phyloP scores from a whole-genome alignment of 2,888 invertebrate genomes.

The Glyphotaelius pellucidus region DNA sequence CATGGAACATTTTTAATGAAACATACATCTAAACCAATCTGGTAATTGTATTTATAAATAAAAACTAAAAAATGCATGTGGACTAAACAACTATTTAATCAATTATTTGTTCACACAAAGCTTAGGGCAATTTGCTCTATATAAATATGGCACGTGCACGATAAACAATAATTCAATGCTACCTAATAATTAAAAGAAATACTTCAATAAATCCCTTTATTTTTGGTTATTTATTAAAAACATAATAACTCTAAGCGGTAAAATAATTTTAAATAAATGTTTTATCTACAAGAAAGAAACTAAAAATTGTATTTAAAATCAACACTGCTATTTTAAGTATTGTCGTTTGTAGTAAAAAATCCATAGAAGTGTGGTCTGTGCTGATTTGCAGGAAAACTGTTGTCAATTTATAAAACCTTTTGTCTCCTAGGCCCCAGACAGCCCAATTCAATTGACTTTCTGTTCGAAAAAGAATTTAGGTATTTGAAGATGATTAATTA shows the following conservation, averaged over 20 bases:
- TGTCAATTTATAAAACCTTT: no score
- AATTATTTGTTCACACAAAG: background rate
- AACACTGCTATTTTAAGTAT: no score
- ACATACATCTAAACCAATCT: background rate
- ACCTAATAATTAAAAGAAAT: background rate
- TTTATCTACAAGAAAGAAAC: background rate
- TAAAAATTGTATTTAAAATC: no score
- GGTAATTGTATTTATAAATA: background rate
- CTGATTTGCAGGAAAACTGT: no score
- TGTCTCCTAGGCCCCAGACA: no score
- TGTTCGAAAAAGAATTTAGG: no score
- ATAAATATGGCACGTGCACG: background rate
- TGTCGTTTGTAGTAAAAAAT: no score
- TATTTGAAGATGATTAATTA: no score
- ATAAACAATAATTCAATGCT: background rate
- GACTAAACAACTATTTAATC: background rate
- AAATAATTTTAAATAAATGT: no score
- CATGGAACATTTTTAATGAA: background rate
- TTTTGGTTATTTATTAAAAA: background rate
- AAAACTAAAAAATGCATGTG: background rate
- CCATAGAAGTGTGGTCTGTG: no score
- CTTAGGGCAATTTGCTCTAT: background rate
- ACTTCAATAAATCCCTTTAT: background rate
- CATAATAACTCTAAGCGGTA: background rate
- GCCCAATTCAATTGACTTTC: no score